Percentiles rank a stretch among this genome's conserved stretches.
These are phyloP conservation scores for Montipora cactus DNA, from an alignment of 64 coral and sea anemone species.

Conservation along the genomic window DNA sequence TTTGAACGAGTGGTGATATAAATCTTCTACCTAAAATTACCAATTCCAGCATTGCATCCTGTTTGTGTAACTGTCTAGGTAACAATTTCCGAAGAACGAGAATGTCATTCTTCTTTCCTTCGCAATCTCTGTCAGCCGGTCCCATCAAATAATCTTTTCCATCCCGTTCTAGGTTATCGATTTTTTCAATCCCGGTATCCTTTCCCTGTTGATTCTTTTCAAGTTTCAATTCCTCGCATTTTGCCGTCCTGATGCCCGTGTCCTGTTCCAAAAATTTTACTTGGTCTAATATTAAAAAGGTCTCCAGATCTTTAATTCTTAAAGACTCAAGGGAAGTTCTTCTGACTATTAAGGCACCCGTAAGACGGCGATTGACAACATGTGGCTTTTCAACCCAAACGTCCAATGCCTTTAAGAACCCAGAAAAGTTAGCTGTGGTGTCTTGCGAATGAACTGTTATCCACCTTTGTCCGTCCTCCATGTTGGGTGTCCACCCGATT, in stretches of 20 bases:
- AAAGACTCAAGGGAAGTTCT: conserved; percentile 30
- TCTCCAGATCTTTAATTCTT: conserved; percentile 6
- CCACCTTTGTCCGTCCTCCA: conserved; percentile 80
- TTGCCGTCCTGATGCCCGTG: background rate
- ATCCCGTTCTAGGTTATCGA: background rate
- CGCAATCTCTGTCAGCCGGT: background rate
- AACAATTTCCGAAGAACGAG: conserved; percentile 75
- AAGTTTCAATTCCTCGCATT: background rate
- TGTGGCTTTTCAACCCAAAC: conserved; percentile 97
- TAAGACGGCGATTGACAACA: conserved; percentile 89
- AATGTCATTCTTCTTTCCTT: conserved; percentile 26
- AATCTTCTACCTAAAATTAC: conserved; percentile 52
- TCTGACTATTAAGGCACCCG: conserved; percentile 67
- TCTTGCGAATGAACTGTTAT: conserved; percentile 37
- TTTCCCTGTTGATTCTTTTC: background rate
- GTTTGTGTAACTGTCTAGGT: conserved; percentile 60
- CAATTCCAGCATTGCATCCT: conserved; percentile 48
- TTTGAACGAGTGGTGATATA: too few species aligned
- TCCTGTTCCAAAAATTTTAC: background rate
- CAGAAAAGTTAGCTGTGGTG: conserved; percentile 27
- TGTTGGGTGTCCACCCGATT: background rate
- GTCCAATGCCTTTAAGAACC: conserved; percentile 75
- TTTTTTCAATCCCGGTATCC: background rate
- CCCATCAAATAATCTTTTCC: background rate
- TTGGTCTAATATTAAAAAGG: background rate